Base-by-base conservation (phyloP, 1,140 invertebrate genomes). In the Cyclina sinensis region DNA sequence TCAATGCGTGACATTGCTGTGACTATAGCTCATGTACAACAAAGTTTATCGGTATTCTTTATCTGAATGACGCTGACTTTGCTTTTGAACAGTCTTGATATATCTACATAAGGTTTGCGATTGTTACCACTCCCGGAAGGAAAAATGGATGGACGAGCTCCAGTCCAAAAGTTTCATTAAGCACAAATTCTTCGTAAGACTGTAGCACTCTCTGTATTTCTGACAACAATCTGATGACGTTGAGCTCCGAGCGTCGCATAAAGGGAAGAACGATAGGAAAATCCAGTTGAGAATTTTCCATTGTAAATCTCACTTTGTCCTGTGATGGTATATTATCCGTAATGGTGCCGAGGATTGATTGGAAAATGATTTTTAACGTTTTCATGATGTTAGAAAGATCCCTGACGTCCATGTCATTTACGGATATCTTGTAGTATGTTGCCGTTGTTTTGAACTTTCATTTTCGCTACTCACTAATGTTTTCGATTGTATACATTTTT, bases 171-270 rank as follows among this genome's bases (percentile, higher is more conserved):
- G 86, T 85, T 70, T 85, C 73, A 65, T 88, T 82, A 18, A 90
- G 32, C 35, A 88, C 89, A 74, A 88, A 90, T 48, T 90, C 39
- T 35, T 90, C 86, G 51, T 90, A 88, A 2, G 89, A 90, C 43
- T 88, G 86, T 3, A 88, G 78, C 7, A 88, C 86, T 12, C 86
- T 57, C 43, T 88, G 86, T 24, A 90, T 68, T 51, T 90, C 89
- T 30, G 46, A 73, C 32, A 88, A 54, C 0, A 88, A n/a, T 68
- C 68, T 57, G n/a, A 86, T 62, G n/a, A 83, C 80, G 14, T 86
- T 73, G 11, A 90, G 51, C 24, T 79, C 78, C 16, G 73, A 80
- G 32, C 87, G 24, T 30, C 48, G 39, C 73, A 87, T 90, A 43
- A 90, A 90, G n/a, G 46, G 73, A n/a, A 88, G 35, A 24, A 62